Evolutionary conservation across 2,797 vertebrate genomes (phyloP), one percentile per base, ranked within the genome.

Genomic region (Pterois miles): DNA sequence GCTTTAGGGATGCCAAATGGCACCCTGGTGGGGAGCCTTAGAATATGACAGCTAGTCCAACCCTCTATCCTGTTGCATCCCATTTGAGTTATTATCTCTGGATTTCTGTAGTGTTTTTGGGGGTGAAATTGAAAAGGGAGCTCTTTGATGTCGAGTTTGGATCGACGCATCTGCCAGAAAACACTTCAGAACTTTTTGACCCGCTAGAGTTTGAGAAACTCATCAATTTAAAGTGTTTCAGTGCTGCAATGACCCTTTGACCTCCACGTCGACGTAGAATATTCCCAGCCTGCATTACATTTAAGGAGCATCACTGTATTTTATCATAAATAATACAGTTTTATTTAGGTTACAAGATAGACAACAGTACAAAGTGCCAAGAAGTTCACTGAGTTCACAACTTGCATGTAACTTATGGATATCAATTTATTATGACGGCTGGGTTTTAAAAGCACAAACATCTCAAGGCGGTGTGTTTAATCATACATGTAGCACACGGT

Each of bases 361-460:
- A 59, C 54, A 18, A 70, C 22, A 70, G n/a, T 14, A 29, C 38
- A 54, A 66, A 54, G 59, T n/a, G 22, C 43, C 16, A 8, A 13
- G n/a, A 74, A 62, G 57, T 71, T 46, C 3, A 33, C 0, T 4
- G 33, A 27, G 59, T 71, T 70, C 63, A 66, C 34, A 31, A 31
- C 31, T 66, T 53, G 6, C 62, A n/a, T 40, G 34, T 10, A 59
- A 80, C 50, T 69, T 67, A 75, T 54, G 36, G 40, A 48, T 20
- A 54, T 65, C 22, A 65, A 82, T 81, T 48, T 23, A 29, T 68
- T 60, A 68, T 57, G 58, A 69, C 27, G 14, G 65, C 52, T 63
- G 25, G 20, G 66, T 22, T 82, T 67, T 12, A 58, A 54, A 71
- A 64, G 64, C 59, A 38, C 33, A 52, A 72, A 68, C 62, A 82